Evolutionary conservation across 2,888 invertebrate species (phyloP), one percentile per base, ranked within the genome.

Genomic region (Drosophila recens): DNA sequence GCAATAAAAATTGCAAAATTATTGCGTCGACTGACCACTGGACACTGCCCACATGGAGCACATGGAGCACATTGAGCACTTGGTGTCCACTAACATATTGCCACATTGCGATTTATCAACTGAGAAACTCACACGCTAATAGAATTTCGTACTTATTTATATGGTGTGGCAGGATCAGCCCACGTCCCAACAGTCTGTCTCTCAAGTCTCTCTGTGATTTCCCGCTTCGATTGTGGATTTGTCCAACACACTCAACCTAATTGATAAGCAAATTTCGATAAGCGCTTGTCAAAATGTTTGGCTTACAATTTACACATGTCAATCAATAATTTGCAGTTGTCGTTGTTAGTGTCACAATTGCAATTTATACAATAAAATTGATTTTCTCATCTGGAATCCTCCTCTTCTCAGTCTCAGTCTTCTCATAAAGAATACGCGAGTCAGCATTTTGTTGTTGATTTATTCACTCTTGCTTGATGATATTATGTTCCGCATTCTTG

Each of bases 281-380:
- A 82, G 79, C 73, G 72, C 67, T 64, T 84, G 79, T 87, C 84
- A 59, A 86, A 88, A 84, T 84, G 83, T 88, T 84, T 88, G 86
- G 73, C 87, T 82, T 80, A 78, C 78, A 80, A 88, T 87, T 84
- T 74, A 75, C 88, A 82, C 88, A 72, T 87, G 84, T 82, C 84
- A 84, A 78, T 84, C 87, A 73, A 69, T 68, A 72, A 79, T 53
- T 76, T 62, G 56, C 62, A 27, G 23, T 45, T 43, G 53, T 13
- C 61, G 36, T 38, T 40, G 33, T 10, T 23, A 13, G 17, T 38
- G 13, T 49, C 52, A 56, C 23, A 56, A 36, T 17, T 68, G 36
- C 38, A 51, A 33, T 42, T 49, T 30, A 48, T 13, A 23, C 4
- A 23, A 23, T 23, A 23, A 23, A 23, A 23, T 49, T 54, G 67